Evolutionary conservation across 1,140 invertebrate genomes (phyloP), one percentile per base, ranked within the genome.

Genomic region (Callitettix versicolor): DNA sequence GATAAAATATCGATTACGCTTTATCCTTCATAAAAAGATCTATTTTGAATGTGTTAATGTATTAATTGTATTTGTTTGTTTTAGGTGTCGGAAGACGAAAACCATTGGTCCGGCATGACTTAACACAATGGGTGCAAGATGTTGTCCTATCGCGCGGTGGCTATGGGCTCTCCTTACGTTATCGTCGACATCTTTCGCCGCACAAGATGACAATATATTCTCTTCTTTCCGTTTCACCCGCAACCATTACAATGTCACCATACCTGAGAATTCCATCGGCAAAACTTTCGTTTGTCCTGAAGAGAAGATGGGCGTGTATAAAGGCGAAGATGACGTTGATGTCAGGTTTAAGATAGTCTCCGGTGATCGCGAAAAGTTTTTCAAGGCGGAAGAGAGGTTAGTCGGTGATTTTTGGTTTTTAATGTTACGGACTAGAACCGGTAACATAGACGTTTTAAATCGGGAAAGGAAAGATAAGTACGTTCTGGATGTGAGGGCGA

Each of bases 361-460:
- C 58, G 91, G 91, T 22, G 90, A 96, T 69, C 79, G 81, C 22
- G 84, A 91, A 54, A 87, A 88, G 65, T 86, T 95, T 66, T 98
- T 98, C 73, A 94, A 93, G 68, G 88, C 89, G 0, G 92, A 95
- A 67, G 83, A 90, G 50, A 74, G 81, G 14, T 71, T 81, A 24
- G 85, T 97, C 11, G 93, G 92, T 18, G 89, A 96, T 72, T 96
- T 95, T 75, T 91, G 86, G 70, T 98, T 97, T 68, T 76, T 97
- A 20, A 75, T 85, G 26, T 81, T 97, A 53, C 76, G 91, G 60
- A 95, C 88, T 55, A 79, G 87, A 64, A 91, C 88, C 22, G 86
- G 84, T 42, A 88, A 88, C 66, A 76, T 83, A 22, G 83, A 85
- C 59, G 86, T 91, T 50, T 72, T 97, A 33, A 97, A 98, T 71